Conservation (phyloP, 2,113 vertebrate genomes). For the Pseudorectes ferrugineus region DNA sequence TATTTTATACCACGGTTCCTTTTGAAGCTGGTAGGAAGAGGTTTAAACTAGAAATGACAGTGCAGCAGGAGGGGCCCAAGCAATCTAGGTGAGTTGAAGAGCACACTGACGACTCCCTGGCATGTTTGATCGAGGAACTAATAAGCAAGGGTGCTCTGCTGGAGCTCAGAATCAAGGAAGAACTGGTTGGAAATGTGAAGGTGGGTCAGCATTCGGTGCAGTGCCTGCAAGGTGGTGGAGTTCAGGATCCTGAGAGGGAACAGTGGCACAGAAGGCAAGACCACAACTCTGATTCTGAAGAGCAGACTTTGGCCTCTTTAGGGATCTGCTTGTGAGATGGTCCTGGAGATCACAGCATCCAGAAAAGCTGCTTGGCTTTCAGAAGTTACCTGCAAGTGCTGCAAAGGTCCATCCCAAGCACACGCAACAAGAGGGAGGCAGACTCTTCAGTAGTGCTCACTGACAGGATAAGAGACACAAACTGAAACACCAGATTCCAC, state of each 20-base stretch:
- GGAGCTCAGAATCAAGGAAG: not conserved
- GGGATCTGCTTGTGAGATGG: not conserved
- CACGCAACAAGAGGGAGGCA: not conserved
- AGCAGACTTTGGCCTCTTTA: not conserved
- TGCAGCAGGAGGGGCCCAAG: not conserved
- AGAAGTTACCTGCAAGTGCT: not conserved
- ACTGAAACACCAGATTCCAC: not conserved
- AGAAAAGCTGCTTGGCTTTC: not conserved
- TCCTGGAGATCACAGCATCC: not conserved
- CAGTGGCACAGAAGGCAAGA: not conserved
- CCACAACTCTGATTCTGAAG: not conserved
- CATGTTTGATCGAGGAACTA: rapidly evolving
- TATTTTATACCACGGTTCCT: not conserved
- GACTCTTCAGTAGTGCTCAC: not conserved
- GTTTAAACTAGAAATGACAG: not conserved
- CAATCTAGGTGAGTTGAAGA: not conserved
- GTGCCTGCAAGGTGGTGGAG: not conserved
- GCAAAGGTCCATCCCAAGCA: not conserved
- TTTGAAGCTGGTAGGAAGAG: not conserved
- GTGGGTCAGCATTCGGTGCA: not conserved
- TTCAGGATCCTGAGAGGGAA: not conserved
- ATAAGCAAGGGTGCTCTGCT: not conserved
- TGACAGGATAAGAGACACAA: not conserved
- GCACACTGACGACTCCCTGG: not conserved
- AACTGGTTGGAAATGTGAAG: not conserved